phyloP scores from a whole-genome alignment of 2,797 vertebrate genomes.

The Crax fasciolata region DNA sequence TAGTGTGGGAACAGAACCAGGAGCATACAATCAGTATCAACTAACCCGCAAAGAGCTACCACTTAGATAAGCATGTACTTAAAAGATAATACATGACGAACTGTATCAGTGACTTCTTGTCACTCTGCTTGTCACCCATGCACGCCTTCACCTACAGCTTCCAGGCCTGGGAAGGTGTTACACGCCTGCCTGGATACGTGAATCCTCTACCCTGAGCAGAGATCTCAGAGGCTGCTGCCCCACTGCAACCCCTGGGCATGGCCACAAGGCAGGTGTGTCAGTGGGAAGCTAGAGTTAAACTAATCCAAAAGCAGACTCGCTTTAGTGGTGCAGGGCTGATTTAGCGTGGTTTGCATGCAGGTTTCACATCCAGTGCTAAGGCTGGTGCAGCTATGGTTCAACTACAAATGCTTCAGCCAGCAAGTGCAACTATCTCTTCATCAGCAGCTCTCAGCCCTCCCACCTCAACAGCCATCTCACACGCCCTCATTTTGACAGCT shows the following conservation, averaged over 20 bases:
- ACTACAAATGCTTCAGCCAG: not conserved
- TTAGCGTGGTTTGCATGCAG: not conserved
- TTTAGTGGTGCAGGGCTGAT: rapidly evolving
- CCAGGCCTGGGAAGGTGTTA: not conserved
- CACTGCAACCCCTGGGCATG: rapidly evolving
- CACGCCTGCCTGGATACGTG: rapidly evolving
- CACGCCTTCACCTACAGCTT: not conserved
- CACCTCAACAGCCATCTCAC: not conserved
- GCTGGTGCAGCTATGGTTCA: rapidly evolving
- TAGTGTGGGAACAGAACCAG: not conserved
- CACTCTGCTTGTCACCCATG: not conserved
- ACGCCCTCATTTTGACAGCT: not conserved
- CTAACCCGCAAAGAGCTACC: not conserved
- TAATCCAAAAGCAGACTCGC: not conserved
- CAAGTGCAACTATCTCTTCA: not conserved
- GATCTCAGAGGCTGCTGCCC: not conserved
- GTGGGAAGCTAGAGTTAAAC: not conserved
- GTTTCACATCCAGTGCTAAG: not conserved
- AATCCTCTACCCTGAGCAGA: not conserved
- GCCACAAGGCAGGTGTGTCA: not conserved
- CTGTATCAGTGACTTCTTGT: not conserved
- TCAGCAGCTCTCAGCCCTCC: not conserved
- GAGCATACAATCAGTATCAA: not conserved
- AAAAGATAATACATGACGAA: not conserved
- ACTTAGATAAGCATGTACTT: not conserved